Evolutionary conservation across 2,113 vertebrate species (phyloP).

Genomic region (Percopsis transmontana): DNA sequence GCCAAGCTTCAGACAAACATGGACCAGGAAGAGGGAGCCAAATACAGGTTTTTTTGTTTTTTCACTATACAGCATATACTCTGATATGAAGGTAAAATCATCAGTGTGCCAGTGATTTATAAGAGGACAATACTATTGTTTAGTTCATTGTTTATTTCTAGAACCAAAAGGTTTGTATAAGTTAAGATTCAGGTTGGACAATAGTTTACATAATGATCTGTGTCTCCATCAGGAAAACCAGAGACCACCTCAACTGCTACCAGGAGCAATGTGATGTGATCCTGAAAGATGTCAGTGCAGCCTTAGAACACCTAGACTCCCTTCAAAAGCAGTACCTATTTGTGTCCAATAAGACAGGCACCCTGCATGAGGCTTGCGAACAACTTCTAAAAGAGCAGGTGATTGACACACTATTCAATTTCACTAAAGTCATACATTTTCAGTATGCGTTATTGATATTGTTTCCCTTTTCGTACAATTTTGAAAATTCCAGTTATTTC

Average conservation of each 20-base stretch:
- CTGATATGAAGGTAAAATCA: no score
- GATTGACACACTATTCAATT: slow-evolving; percentile 20
- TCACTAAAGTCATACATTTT: background rate
- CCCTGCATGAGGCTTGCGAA: slow-evolving; percentile 94
- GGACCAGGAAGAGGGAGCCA: slow-evolving; percentile 92
- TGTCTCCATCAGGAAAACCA: slow-evolving; percentile 85
- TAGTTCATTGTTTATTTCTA: no score
- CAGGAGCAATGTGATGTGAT: slow-evolving; percentile 96
- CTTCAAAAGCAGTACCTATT: slow-evolving; percentile 97
- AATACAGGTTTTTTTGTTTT: slow-evolving; percentile 82
- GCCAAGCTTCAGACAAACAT: slow-evolving; percentile 90
- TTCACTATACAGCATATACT: background rate
- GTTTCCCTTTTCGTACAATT: no score
- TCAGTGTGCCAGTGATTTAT: no score
- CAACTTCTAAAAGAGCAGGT: slow-evolving; percentile 97
- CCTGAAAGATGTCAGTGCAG: slow-evolving; percentile 87
- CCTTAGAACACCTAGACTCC: slow-evolving; percentile 91
- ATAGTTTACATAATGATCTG: background rate
- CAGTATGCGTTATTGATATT: background rate
- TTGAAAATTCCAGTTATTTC: background rate
- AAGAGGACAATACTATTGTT: no score
- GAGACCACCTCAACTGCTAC: slow-evolving; percentile 90
- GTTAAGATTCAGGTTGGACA: background rate
- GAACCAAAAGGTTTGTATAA: no score
- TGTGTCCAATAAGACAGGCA: slow-evolving; percentile 96